Evolutionary conservation across 1,140 invertebrate species (phyloP), one percentile per base, ranked within the genome.

Genomic region (Sitophilus oryzae): DNA sequence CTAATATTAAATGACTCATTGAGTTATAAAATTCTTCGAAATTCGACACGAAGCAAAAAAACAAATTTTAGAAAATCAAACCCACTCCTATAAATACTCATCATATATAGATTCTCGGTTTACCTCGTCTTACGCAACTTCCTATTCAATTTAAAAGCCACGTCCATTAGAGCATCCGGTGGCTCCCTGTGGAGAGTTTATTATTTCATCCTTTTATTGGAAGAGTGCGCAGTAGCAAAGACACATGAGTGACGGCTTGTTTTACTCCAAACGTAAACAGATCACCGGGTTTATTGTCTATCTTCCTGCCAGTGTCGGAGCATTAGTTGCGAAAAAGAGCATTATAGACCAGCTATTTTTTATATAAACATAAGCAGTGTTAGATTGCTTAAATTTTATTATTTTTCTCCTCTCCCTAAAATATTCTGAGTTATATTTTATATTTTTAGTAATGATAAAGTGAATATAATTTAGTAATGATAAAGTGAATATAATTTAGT

Each of bases 181-280:
- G 40, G 45, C 48, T 46, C 45, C 45, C n/a, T n/a, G n/a, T 48
- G 47, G 53, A 56, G 45, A 56, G 53, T 56, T 56, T 56, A 56
- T 56, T 56, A 56, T 56, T 56, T 56, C 53, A 49, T 56, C 53
- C 45, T 48, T 56, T 56, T 56, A 56, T 56, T 56, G 47, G 53
- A 56, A 56, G 53, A 56, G 53, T 44, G 46, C 45, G 47, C 53
- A 56, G 53, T 56, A 56, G 53, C 53, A 56, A 56, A 56, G 53
- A 56, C 53, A 56, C 53, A 56, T 56, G 53, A 56, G 53, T 56
- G 53, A 56, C 53, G 53, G 45, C 3, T 49, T 56, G 53, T 41
- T 56, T 56, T 56, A 41, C 41, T 45, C 43, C 25, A 23, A 49
- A 44, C n/a, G 9, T 56, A 56, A 56, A 56, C 53, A 56, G 35